Evolutionary conservation across 2,888 invertebrate species (phyloP).

Genomic region (Onthophagus sagittarius): DNA sequence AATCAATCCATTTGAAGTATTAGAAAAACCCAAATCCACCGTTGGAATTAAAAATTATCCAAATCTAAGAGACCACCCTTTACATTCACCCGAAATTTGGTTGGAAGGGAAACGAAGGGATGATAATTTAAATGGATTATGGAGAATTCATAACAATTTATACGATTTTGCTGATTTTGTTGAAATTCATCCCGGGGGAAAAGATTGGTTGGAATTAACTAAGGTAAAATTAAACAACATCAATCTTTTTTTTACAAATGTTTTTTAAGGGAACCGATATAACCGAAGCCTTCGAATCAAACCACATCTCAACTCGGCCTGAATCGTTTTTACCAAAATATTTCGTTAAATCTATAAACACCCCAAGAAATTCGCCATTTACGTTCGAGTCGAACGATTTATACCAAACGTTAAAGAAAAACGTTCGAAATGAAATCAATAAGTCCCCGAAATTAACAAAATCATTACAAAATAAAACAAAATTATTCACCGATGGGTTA

Average conservation of each 20-base stretch:
- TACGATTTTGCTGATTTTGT: conserved; percentile 84
- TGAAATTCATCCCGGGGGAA: conserved; percentile 79
- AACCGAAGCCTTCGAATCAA: conserved; percentile 73
- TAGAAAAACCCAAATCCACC: conserved; percentile 24
- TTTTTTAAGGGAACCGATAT: conserved; percentile 67
- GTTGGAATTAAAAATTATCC: conserved; percentile 46
- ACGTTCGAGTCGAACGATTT: conserved; percentile 73
- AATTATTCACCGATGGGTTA: conserved; percentile 47
- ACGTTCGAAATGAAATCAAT: conserved; percentile 51
- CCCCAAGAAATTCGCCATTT: conserved; percentile 65
- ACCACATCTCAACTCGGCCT: conserved; percentile 59
- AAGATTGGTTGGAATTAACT: conserved; percentile 67
- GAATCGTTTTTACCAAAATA: conserved; percentile 61
- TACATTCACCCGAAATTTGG: conserved; percentile 55
- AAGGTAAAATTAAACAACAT: conserved; percentile 51
- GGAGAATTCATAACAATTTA: conserved; percentile 71
- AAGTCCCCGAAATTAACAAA: conserved; percentile 51
- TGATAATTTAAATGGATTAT: conserved; percentile 74
- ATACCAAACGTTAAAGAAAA: conserved; percentile 64
- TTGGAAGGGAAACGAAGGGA: conserved; percentile 59
- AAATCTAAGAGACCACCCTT: conserved; percentile 48
- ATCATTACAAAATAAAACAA: conserved; percentile 39
- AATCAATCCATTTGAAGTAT: neutral
- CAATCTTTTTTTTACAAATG: neutral
- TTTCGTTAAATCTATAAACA: conserved; percentile 60